Evolutionary conservation across 2,888 invertebrate species (phyloP).

Genomic region (Lasiommata megera): DNA sequence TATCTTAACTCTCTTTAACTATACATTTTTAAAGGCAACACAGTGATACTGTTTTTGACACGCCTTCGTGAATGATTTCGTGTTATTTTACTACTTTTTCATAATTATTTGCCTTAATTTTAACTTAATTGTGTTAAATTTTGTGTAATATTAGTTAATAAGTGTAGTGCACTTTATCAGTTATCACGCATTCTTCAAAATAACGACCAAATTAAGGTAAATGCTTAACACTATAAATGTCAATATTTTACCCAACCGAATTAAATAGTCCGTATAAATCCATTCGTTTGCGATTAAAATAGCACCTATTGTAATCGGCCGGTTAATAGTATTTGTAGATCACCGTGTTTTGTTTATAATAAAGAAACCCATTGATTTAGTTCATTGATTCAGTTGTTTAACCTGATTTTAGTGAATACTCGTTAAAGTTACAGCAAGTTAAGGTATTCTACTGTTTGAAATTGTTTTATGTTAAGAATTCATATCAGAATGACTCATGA

Average conservation of each 20-base stretch:
- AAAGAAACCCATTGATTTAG: background rate
- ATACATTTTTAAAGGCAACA: slow-evolving; percentile 21
- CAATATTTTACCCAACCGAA: slow-evolving; percentile 23
- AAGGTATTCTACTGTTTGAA: background rate
- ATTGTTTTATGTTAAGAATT: too few species aligned
- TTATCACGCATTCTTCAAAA: slow-evolving; percentile 4
- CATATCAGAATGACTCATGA: background rate
- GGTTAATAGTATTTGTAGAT: background rate
- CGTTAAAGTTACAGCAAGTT: background rate
- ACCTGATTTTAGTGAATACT: background rate
- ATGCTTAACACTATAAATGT: slow-evolving; percentile 17
- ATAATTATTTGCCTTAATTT: slow-evolving; percentile 25
- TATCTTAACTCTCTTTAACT: background rate
- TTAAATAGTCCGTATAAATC: background rate
- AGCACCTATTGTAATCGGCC: background rate
- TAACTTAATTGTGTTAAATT: slow-evolving; percentile 28
- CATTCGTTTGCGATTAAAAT: background rate
- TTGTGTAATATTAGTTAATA: slow-evolving; percentile 13
- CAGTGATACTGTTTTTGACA: slow-evolving; percentile 39
- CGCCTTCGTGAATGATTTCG: slow-evolving; percentile 38
- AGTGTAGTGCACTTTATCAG: slow-evolving; percentile 5
- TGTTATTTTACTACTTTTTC: slow-evolving; percentile 24
- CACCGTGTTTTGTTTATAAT: slow-evolving; percentile 1
- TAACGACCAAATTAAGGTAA: slow-evolving; percentile 37
- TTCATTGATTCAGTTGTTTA: background rate